Evolutionary conservation across 2,113 vertebrate genomes (phyloP), one percentile per base, ranked within the genome.

Genomic region (Myotis lucifugus): DNA sequence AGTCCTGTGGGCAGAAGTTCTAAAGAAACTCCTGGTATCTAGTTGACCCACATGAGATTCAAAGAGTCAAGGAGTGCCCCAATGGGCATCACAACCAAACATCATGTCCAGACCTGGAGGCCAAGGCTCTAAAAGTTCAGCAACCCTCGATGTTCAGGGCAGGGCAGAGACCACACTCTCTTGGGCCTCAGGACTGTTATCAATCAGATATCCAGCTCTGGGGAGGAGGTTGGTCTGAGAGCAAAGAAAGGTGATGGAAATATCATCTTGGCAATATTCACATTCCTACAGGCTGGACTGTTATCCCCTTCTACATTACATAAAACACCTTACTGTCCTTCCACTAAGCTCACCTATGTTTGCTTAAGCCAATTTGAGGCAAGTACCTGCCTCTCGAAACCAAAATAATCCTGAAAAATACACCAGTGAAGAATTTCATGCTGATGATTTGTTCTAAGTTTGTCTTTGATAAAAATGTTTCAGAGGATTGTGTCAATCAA

Each of bases 401-500:
- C 32, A n/a, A 95, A 82, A 79, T 34, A 72, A 93, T 88, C 17
- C 19, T 76, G 3, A 66, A 66, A 9, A 93, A 48, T 73, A 8
- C 27, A 21, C 12, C 48, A 40, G 27, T 40, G 19, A 88, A 37
- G 4, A 88, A 17, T 92, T 70, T 29, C n/a, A 76, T 70, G 34
- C 32, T 83, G 23, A 2, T 46, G 27, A 89, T 32, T 88, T 96
- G 13, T 46, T 19, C 18, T 82, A 48, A 40, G 23, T 91, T 76
- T 90, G 64, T 15, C 59, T 84, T 77, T 82, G 72, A 81, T 84
- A 46, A 91, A 86, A 77, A 27, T 56, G 54, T 34, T 10, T 95
- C 67, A 85, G 34, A 90, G 19, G 25, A 48, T 42, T 81, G 11
- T 66, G 15, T 10, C 52, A 84, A 67, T 76, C 32, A 76, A 56